Conservation (phyloP, 2,797 vertebrate species). For the Aphelocoma californica region DNA sequence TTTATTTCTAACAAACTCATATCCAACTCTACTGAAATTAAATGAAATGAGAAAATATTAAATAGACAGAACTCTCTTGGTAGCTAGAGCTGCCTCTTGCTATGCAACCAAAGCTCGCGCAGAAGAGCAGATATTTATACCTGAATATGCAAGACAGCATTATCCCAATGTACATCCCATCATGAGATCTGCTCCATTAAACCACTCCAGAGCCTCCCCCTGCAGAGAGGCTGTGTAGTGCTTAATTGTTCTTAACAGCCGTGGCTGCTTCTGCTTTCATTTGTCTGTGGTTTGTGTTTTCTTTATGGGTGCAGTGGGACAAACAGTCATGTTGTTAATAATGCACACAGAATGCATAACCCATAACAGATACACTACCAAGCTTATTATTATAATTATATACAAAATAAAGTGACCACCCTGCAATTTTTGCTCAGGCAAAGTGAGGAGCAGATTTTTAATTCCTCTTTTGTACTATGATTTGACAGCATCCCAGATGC, state of each 20-base stretch:
- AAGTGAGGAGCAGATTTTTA: neutral
- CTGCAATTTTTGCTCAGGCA: neutral
- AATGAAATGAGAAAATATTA: conserved; percentile 3
- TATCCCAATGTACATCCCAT: neutral
- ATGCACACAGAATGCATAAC: neutral
- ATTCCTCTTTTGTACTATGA: neutral
- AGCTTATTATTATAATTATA: neutral
- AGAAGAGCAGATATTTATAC: neutral
- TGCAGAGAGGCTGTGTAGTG: neutral
- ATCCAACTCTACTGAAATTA: neutral
- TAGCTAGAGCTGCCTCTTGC: neutral
- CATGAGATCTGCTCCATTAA: neutral
- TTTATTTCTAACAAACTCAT: neutral
- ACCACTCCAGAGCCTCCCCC: neutral
- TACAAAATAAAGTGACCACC: neutral
- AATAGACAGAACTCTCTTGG: neutral
- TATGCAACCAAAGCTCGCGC: neutral
- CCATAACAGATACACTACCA: neutral
- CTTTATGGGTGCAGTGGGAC: neutral
- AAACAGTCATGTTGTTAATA: neutral
- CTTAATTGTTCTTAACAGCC: conserved; percentile 10
- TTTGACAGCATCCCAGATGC: neutral
- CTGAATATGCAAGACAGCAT: neutral
- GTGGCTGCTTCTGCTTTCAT: neutral
- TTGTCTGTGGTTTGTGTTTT: neutral